Evolutionary conservation across 2,888 invertebrate species (phyloP), one percentile per base, ranked within the genome.

Genomic region (Orchesella flavescens): DNA sequence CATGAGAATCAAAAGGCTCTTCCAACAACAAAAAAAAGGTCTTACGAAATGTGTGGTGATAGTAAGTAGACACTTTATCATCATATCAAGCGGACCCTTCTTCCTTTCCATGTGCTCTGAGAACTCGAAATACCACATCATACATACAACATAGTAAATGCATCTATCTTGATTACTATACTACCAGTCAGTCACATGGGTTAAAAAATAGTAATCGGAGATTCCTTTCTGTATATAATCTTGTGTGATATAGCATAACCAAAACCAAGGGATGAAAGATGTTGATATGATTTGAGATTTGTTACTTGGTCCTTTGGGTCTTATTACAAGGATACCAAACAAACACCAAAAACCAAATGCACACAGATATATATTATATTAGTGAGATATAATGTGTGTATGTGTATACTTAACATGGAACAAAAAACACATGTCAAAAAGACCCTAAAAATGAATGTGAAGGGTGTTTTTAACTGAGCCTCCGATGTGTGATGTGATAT

Each of bases 191-290:
- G n/a, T n/a, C n/a, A n/a, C 12, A 44, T 44, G 49, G 43, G 19
- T 66, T 43, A 61, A 44, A 46, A 57, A 46, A 59, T 34, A 57
- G 76, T 69, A 78, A 71, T 71, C 49, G 43, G 63, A 78, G 69
- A 71, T 69, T n/a, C 19, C 49, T 19, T 24, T 19, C 43, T 34
- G 7, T 21, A 19, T n/a, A 74, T 17, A 19, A 57, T n/a, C 17
- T 34, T 49, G 15, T 63, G 46, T 49, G 49, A 19, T 17, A 44
- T 1, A 19, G 66, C 12, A 23, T 68, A 59, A 73, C 61, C 49
- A 75, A 43, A 46, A 65, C 9, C 3, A 34, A 23, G 53, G 44
- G 53, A 19, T 66, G 68, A 13, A 21, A 5, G 23, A 65, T 65
- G 73, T 49, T 49, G n/a, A 49, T 49, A 49, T 49, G 49, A 49